phyloP scores from a whole-genome alignment of 2,888 invertebrate species.

The Aspidapion aeneum region DNA sequence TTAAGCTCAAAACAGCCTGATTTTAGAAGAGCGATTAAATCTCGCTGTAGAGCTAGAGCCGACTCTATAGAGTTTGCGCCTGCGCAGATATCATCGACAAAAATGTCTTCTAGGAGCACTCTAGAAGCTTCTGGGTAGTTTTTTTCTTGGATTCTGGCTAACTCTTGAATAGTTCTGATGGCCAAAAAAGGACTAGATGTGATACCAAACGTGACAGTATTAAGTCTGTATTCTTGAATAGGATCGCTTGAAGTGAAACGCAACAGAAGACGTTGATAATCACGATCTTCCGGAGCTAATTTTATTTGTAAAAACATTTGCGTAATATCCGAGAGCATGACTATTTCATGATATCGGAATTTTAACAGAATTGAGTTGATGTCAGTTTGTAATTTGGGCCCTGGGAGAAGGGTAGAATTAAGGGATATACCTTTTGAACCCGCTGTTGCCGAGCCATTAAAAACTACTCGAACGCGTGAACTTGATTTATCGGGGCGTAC shows the following conservation, averaged over 20 bases:
- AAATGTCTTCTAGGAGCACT: background rate
- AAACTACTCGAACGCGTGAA: background rate
- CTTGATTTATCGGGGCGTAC: background rate
- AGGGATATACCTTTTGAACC: no score
- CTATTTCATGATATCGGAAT: background rate
- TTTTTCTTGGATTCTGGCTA: background rate
- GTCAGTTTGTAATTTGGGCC: background rate
- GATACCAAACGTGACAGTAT: no score
- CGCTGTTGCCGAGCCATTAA: background rate
- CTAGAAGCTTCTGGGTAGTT: background rate
- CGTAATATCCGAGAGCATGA: background rate
- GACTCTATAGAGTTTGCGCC: background rate
- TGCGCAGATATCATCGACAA: background rate
- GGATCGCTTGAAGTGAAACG: background rate
- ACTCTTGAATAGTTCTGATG: background rate
- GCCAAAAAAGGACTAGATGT: background rate
- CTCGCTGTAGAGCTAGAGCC: background rate
- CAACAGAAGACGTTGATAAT: background rate
- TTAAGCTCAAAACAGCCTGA: background rate
- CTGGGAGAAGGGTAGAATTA: background rate
- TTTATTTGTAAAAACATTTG: background rate
- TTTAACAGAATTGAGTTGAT: background rate
- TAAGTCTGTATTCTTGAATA: background rate
- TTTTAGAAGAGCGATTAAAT: background rate
- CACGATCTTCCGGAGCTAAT: background rate